A percentile compares a stretch with the other conserved stretches of the same genome.
These are phyloP conservation scores for Sesamia inferens DNA, from an alignment of 2,888 invertebrate genomes.

Conservation along the genomic window DNA sequence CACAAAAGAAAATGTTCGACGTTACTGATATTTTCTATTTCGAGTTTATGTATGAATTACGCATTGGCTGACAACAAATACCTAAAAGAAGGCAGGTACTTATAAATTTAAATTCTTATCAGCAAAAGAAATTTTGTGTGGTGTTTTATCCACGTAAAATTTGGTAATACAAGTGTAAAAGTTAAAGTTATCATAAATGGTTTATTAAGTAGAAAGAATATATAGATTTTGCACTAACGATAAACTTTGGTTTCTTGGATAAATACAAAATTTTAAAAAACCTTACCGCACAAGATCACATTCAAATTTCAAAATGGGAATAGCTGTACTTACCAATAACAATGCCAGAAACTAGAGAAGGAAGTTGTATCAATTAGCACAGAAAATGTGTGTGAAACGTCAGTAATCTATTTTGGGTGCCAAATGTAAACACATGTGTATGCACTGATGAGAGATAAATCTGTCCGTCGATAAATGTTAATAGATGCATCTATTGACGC, in stretches of 20 bases:
- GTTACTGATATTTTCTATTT: slow-evolving; percentile 59
- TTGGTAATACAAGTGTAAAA: slow-evolving; percentile 6
- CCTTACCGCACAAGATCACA: not conserved
- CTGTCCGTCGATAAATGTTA: slow-evolving; percentile 45
- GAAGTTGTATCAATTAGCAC: not conserved
- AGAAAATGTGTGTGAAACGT: slow-evolving; percentile 19
- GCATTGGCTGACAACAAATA: slow-evolving; percentile 39
- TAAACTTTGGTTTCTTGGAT: not conserved
- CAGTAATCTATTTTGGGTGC: slow-evolving; percentile 51
- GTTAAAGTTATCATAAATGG: not conserved
- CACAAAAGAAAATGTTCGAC: slow-evolving; percentile 56
- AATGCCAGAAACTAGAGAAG: not conserved
- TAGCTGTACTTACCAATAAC: not conserved
- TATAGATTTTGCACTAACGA: slow-evolving; percentile 9
- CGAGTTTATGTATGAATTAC: slow-evolving; percentile 47
- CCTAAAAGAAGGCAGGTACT: slow-evolving; percentile 17
- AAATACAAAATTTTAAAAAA: not conserved
- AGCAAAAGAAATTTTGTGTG: not conserved
- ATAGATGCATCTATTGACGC: slow-evolving; percentile 56
- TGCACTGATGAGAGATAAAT: slow-evolving; percentile 56
- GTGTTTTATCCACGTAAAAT: not conserved
- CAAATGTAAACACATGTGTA: slow-evolving; percentile 59
- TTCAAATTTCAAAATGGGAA: not conserved
- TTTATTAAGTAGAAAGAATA: not conserved
- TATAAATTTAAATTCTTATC: slow-evolving; percentile 7